These are phyloP conservation scores for Drosophila tropicalis DNA, from an alignment of 1,140 invertebrate genomes.

Conservation along the genomic window DNA sequence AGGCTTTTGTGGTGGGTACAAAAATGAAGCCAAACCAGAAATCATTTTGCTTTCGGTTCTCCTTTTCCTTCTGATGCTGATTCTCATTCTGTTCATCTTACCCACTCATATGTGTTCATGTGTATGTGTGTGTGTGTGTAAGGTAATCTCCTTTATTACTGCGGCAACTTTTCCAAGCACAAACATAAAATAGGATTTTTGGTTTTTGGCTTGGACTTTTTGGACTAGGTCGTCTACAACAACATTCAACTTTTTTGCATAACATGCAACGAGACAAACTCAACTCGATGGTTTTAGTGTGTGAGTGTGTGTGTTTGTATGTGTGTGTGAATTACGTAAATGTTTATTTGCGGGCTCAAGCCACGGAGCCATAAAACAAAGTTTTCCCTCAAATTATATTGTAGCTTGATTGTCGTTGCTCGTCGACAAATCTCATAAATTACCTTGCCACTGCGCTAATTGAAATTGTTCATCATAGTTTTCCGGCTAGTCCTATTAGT, in stretches of 20 bases:
- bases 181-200: conserved; percentile 72
- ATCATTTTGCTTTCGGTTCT: conserved; percentile 51
- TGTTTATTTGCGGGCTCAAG: conserved; percentile 70
- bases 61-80: conserved; percentile 16
- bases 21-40: conserved; percentile 25
- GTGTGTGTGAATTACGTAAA: conserved; percentile 59
- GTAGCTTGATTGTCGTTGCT: conserved; percentile 6
- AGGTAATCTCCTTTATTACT: conserved; percentile 81
- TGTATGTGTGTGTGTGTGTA: conserved; percentile 47
- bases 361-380: conserved; percentile 71
- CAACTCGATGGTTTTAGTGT: neutral
- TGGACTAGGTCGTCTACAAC: conserved; percentile 54
- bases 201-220: conserved; percentile 24
- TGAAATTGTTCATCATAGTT: conserved; percentile 55
- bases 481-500: conserved; percentile 3
- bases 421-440: conserved; percentile 49
- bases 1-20: conserved; percentile 45
- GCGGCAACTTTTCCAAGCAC: conserved; percentile 69
- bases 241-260: conserved; percentile 55
- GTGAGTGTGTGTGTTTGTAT: neutral
- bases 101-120: conserved; percentile 54
- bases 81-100: conserved; percentile 24
- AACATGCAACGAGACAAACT: conserved; percentile 64
- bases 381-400: conserved; percentile 66
- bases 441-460: conserved; percentile 49